phyloP scores from a whole-genome alignment of 1,140 invertebrate species.

The Parapsyche elsis region DNA sequence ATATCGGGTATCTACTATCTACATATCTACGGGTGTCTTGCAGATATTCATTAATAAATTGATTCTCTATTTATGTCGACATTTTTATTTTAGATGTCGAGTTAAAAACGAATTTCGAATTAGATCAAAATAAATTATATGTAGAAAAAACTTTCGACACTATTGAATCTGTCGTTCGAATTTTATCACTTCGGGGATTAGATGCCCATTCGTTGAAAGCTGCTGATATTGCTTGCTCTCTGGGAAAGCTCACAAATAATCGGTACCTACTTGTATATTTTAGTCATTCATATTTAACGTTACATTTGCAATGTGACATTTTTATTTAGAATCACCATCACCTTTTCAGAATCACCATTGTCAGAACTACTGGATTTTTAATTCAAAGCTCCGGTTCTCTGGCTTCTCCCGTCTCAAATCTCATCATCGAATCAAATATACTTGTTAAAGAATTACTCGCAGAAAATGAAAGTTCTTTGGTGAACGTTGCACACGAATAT shows the following conservation, averaged over 20 bases:
- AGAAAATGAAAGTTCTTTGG: conserved; percentile 32
- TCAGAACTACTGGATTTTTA: conserved; percentile 46
- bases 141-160: conserved; percentile 42
- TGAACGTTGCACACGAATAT: conserved; percentile 45
- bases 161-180: conserved; percentile 43
- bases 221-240: conserved; percentile 45
- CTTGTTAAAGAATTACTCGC: conserved; percentile 36
- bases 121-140: conserved; percentile 27
- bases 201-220: conserved; percentile 38
- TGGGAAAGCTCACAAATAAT: conserved; percentile 19
- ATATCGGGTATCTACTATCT: neutral
- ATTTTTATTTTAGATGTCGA: neutral
- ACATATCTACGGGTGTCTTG: too few relatives aligned
- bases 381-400: conserved; percentile 37
- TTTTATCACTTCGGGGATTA: conserved; percentile 41
- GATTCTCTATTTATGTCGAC: neutral
- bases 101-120: neutral
- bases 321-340: neutral
- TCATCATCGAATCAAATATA: conserved; percentile 41
- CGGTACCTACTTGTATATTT: conserved; percentile 20
- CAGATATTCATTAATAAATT: conserved; percentile 11
- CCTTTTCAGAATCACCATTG: conserved; percentile 37
- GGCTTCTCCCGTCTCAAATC: neutral
- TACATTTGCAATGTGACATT: too few relatives aligned
- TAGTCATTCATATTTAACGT: neutral